Conservation (phyloP, 2,113 vertebrate genomes). For the Pterocles orientalis region DNA sequence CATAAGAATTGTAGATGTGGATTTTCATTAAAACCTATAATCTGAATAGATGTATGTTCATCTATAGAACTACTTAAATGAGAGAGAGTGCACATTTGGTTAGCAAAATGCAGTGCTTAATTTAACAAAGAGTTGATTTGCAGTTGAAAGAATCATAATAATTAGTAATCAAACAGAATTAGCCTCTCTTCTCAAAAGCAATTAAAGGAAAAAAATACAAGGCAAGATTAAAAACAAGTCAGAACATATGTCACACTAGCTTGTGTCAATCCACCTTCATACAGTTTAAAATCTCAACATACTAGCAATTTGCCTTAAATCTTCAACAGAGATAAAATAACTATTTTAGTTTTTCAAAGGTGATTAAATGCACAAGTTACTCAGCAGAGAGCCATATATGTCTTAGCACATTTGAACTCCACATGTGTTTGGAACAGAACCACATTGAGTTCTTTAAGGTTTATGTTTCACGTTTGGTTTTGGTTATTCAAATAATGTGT, state of each 20-base stretch:
- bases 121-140: slow-evolving; percentile 2
- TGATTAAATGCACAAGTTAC: neutral
- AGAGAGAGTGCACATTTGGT: neutral
- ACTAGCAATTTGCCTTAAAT: neutral
- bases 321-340: neutral
- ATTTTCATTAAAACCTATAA: neutral
- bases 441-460: neutral
- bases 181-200: neutral
- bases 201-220: neutral
- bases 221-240: neutral
- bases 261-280: neutral
- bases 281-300: neutral
- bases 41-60: neutral
- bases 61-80: neutral
- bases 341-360: neutral
- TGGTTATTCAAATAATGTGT: slow-evolving; percentile 65
- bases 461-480: neutral
- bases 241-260: neutral
- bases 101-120: neutral
- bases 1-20: neutral
- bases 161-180: slow-evolving; percentile 14
- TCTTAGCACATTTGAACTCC: neutral
- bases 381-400: neutral
- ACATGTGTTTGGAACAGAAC: neutral
- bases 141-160: neutral